Evolutionary conservation across 30 jellyfish, hydroid and myxozoan species (phyloP), one percentile per base, ranked within the genome.

Genomic region (Turritopsis dohrnii): DNA sequence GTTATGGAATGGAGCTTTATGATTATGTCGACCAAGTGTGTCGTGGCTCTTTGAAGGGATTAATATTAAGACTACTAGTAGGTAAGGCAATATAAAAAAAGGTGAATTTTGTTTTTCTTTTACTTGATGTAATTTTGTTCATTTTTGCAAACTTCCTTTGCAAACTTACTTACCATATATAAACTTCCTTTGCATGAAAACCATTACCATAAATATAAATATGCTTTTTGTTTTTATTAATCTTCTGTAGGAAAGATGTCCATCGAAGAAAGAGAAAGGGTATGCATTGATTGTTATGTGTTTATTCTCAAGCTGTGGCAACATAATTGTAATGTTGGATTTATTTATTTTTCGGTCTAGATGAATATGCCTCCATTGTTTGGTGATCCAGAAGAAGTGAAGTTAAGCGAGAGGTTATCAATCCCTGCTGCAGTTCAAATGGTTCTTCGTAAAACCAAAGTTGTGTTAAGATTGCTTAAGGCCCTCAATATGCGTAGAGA

Each of bases 1-100:
- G 98, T 29, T 88, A 88, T 79, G 96, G 86, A 81, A 93, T 93
- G 96, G 89, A 85, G 28, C 88, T 93, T 30, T 85, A 80, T 52
- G 96, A 93, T 77, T 93, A 93, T 85, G 75, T 93, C 73, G 84
- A 77, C 52, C 41, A 76, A 54, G 88, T 95, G 18, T 93, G 98
- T 81, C 89, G 82, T 82, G 81, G 97, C 22, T 89, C 95, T 16
- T 79, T 89, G 65, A 96, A 95, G 41, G 96, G 96, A 21, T 65
- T 93, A 0, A 81, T 83, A 83, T 84, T 93, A 16, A 74, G 98
- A 25, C 52, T 93, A 19, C 82, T 93, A 23, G 96, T 96, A 88
- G 96, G 98, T 93, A 84, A 20, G n/a, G 90, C 53, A 4, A 41
- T 13, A 41, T 41, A 41, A 41, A 41, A 5, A 3, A 3, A 41